Conservation (phyloP, 2,113 vertebrate species). For the Chelonoidis abingdonii region DNA sequence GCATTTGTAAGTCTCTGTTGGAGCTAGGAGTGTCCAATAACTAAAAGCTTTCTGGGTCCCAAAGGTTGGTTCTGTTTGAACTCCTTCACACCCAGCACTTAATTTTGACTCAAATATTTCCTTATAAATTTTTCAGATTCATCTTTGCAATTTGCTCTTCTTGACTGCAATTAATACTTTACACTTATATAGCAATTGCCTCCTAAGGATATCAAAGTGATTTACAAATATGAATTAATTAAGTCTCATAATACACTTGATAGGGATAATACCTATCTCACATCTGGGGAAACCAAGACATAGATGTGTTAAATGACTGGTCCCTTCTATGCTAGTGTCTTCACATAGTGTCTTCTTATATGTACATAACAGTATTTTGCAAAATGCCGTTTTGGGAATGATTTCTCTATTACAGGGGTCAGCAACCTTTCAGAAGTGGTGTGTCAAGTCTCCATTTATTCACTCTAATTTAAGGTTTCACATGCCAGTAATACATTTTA, state of each 20-base stretch:
- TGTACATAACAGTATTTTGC: background rate
- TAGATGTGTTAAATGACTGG: background rate
- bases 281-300: background rate
- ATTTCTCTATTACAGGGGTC: background rate
- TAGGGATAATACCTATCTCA: background rate
- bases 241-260: accelerated
- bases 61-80: background rate
- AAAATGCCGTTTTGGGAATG: background rate
- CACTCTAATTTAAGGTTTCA: too few relatives aligned
- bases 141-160: background rate
- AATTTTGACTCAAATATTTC: background rate
- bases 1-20: background rate
- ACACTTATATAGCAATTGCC: accelerated
- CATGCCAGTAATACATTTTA: too few relatives aligned
- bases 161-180: background rate
- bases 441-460: too few relatives aligned
- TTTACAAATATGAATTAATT: background rate
- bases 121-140: background rate
- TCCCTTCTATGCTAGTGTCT: background rate
- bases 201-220: background rate
- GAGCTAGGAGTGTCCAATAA: background rate
- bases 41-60: background rate
- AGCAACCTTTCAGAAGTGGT: too few relatives aligned
- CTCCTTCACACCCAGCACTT: background rate
- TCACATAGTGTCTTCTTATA: background rate